Evolutionary conservation across 2,797 vertebrate species (phyloP), one percentile per base, ranked within the genome.

Genomic region (Cyprinodon diabolis): DNA sequence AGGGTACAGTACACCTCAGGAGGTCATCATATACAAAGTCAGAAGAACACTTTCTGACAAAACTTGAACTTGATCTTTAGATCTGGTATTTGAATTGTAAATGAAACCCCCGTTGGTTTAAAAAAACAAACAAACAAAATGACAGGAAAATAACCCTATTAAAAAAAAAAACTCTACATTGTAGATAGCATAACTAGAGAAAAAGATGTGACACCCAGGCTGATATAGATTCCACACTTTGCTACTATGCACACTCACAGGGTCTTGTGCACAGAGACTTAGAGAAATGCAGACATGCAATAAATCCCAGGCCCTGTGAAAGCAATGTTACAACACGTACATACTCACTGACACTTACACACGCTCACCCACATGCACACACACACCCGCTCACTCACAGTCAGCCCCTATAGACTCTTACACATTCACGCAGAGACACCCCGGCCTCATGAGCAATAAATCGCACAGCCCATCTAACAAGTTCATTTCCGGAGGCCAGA

Each of bases 401-500:
- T 72, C 40, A 78, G 67, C 79, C 83, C 77, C 86, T 89, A 91
- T 79, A 87, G 87, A 88, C 89, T 73, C 85, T 81, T 86, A 84
- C 84, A 86, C 89, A 86, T 81, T 82, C 89, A 83, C 80, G 89
- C 79, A 79, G 83, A 90, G 86, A 91, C 92, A 93, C 88, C 87
- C 80, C 15, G 79, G 90, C 91, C 90, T 92, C 89, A 91, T 88
- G 89, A 91, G 93, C 92, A 93, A 95, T 95, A 95, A 95, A 95
- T 95, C 84, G 91, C 83, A 86, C 84, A 91, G 88, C 90, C 94
- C 92, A 93, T 95, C 92, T 93, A 95, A 94, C 94, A 94, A 94
- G 94, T 94, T 95, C 93, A 95, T 95, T 94, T 95, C 93, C 93
- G 92, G 91, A 89, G 93, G 90, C 90, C 86, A 92, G 90, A 86